A percentile compares a stretch with the other conserved stretches of the same genome.
Evolutionary conservation across 1,140 invertebrate genomes (phyloP).

Genomic region (Drosophila malerkotliana): DNA sequence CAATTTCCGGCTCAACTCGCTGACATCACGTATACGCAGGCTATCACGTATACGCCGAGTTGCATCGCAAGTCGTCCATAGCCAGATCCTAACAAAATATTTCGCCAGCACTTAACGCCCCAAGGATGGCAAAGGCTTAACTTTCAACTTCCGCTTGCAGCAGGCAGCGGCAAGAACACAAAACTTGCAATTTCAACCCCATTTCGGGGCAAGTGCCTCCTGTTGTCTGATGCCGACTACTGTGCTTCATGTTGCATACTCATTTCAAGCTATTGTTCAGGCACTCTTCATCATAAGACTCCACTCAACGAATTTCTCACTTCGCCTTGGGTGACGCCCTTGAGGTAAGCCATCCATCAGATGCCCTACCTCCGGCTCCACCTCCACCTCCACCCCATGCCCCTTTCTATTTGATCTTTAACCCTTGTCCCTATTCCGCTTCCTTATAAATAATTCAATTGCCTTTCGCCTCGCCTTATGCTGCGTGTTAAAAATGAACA

Average conservation of each 20-base stretch:
- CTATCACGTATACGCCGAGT: slow-evolving; percentile 43
- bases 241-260: slow-evolving; percentile 34
- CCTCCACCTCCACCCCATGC: background rate
- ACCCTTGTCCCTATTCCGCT: background rate
- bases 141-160: slow-evolving; percentile 42
- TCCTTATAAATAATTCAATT: slow-evolving; percentile 50
- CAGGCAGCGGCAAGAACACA: slow-evolving; percentile 22
- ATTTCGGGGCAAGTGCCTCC: slow-evolving; percentile 26
- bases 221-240: slow-evolving; percentile 8
- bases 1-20: slow-evolving; percentile 37
- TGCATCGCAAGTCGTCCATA: slow-evolving; percentile 33
- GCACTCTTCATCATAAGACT: slow-evolving; percentile 27
- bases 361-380: background rate
- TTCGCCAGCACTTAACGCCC: slow-evolving; percentile 44
- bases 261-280: slow-evolving; percentile 37
- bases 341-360: slow-evolving; percentile 34
- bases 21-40: slow-evolving; percentile 47
- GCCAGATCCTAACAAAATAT: slow-evolving; percentile 38
- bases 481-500: slow-evolving; percentile 33
- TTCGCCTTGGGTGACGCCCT: slow-evolving; percentile 18
- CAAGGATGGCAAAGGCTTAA: slow-evolving; percentile 42
- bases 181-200: slow-evolving; percentile 29
- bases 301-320: slow-evolving; percentile 4
- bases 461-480: slow-evolving; percentile 28
- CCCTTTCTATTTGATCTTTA: background rate